Conservation (phyloP, 2,113 vertebrate species). For the Pedetes capensis region DNA sequence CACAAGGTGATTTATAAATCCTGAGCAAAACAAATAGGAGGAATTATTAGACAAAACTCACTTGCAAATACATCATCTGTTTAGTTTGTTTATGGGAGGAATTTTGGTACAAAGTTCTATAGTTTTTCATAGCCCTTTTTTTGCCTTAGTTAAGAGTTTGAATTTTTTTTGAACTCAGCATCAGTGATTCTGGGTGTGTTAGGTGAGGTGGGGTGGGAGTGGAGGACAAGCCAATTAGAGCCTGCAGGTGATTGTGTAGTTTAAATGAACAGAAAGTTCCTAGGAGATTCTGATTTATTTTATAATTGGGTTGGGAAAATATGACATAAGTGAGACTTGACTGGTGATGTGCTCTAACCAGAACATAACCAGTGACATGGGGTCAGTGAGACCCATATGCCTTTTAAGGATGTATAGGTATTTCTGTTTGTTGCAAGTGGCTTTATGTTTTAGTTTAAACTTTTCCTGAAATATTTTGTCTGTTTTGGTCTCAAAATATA, state of each 20-base stretch:
- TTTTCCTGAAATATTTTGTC: too few relatives aligned
- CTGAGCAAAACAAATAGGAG: constrained; percentile 43
- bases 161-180: not conserved
- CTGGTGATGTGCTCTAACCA: too few relatives aligned
- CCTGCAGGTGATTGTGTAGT: not conserved
- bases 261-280: not conserved
- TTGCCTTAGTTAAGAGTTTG: constrained; percentile 38
- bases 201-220: too few relatives aligned
- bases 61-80: constrained; percentile 62
- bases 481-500: too few relatives aligned
- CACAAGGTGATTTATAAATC: constrained; percentile 62
- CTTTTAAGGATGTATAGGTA: too few relatives aligned
- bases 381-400: too few relatives aligned
- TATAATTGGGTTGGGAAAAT: constrained; percentile 34
- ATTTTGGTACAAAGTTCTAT: constrained; percentile 6
- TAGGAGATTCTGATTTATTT: not conserved
- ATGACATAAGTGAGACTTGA: not conserved
- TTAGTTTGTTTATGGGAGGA: constrained; percentile 53
- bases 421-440: too few relatives aligned
- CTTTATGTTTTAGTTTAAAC: too few relatives aligned
- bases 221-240: not conserved
- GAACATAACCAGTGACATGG: too few relatives aligned
- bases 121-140: constrained; percentile 25
- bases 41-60: constrained; percentile 37
- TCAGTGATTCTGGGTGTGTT: not conserved